phyloP scores from a whole-genome alignment of 2,113 vertebrate species.

The Pteruthius melanotis region DNA sequence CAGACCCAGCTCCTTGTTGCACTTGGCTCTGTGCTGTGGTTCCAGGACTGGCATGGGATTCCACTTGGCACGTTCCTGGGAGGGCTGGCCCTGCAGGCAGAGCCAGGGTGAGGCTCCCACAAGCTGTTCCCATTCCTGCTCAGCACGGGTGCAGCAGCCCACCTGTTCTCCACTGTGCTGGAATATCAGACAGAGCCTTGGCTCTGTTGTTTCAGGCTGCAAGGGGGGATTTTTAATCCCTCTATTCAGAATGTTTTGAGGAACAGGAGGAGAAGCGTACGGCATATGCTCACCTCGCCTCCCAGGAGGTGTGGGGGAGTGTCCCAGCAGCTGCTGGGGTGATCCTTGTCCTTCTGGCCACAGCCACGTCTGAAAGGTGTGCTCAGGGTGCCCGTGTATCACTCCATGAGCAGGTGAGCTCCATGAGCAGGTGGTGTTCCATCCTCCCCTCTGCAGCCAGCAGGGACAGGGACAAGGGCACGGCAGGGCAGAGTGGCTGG shows the following conservation, averaged over 20 bases:
- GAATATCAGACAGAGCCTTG: neutral
- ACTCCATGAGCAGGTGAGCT: neutral
- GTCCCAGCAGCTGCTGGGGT: neutral
- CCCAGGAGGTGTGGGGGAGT: neutral
- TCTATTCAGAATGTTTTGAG: neutral
- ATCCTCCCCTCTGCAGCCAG: neutral
- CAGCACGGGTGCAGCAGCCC: neutral
- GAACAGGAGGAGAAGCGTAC: constrained; percentile 19
- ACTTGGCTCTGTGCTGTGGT: neutral
- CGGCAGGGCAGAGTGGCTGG: neutral
- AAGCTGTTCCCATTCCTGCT: neutral
- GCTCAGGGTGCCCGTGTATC: neutral
- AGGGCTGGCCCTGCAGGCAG: neutral
- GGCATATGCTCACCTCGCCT: neutral
- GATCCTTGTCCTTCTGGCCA: neutral
- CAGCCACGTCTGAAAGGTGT: rapidly evolving
- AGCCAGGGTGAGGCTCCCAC: rapidly evolving
- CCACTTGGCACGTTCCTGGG: rapidly evolving
- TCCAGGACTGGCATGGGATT: rapidly evolving
- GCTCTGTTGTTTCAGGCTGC: neutral
- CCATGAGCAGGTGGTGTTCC: neutral
- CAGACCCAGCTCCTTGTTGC: neutral
- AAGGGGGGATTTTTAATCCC: constrained; percentile 32
- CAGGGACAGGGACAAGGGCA: neutral
- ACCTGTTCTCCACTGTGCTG: neutral